Conservation (phyloP, 2,888 invertebrate genomes). For the Zhuqinia jingwanae region DNA sequence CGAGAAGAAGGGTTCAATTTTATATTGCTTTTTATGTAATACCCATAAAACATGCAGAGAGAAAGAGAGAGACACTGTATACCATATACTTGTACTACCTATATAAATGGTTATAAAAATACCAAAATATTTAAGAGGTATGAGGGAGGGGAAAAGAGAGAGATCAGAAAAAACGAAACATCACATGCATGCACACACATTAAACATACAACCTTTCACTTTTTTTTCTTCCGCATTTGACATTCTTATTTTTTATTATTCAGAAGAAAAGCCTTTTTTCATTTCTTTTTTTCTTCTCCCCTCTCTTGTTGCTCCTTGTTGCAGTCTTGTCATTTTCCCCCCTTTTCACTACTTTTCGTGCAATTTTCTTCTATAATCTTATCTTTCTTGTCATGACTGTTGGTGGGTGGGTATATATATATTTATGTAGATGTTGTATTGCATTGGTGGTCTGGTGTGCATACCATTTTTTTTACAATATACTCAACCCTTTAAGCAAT, state of each 20-base stretch:
- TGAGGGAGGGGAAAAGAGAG: neutral
- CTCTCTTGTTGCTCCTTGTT: neutral
- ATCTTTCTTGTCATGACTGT: constrained; percentile 20
- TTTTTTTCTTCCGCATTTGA: constrained; percentile 43
- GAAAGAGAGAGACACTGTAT: too few relatives aligned
- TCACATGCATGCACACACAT: constrained; percentile 50
- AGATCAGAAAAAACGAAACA: constrained; percentile 49
- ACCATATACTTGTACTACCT: neutral
- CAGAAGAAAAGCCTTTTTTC: constrained; percentile 36
- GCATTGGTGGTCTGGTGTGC: too few relatives aligned
- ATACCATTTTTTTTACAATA: too few relatives aligned
- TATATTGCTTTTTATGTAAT: constrained; percentile 11
- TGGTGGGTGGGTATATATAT: neutral
- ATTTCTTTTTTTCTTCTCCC: constrained; percentile 24
- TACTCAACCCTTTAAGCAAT: too few relatives aligned
- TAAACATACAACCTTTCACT: constrained; percentile 65
- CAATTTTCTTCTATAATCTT: neutral
- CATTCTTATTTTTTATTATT: constrained; percentile 59
- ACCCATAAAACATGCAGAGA: neutral
- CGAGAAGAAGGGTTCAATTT: constrained; percentile 51
- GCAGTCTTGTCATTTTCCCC: constrained; percentile 55
- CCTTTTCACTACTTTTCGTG: constrained; percentile 20
- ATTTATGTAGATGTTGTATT: neutral
- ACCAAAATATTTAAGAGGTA: neutral
- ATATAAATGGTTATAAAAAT: neutral